Evolutionary conservation across 2,113 vertebrate genomes (phyloP), one percentile per base, ranked within the genome.

Genomic region (Morone chrysops): DNA sequence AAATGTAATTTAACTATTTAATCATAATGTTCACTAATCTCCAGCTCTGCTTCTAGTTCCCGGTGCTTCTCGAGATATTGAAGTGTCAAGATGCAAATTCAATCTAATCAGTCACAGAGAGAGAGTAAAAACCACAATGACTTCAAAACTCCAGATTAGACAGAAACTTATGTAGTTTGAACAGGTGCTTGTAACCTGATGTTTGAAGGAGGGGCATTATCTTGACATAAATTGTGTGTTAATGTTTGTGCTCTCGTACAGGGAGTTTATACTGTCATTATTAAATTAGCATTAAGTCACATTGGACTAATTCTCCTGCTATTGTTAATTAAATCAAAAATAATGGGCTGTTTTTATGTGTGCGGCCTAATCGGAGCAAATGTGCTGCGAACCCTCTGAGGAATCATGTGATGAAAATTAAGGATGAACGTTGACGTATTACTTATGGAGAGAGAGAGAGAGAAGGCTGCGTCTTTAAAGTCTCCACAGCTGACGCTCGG

Each of bases 381-480:
- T 65, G 63, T 59, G 41, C 38, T 1, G 48, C 14, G 8, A 56
- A 18, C 6, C 80, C 72, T 61, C 59, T 61, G 80, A 83, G 79
- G 54, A 73, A 60, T 31, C 61, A 53, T 0, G 53, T 20, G 62
- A 5, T 9, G 47, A 40, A 80, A 57, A 76, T 72, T 8, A 31
- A 72, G 54, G 71, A 6, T 0, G 61, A 76, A 41, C 18, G 4
- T 16, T 69, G 50, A 80, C 45, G 56, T 80, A 25, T 77, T 38
- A 31, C 36, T 78, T 7, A 61, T 70, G 57, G 78, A 70, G 67
- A 31, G 65, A 43, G 75, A 81, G 13, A 70, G 71, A 31, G 65
- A 43, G 75, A 81, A 9, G 18, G 67, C 72, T 75, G 76, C 63
- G 8, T 77, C 77, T 78, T 43, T 87, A 59, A 71, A 65, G 56